These are phyloP conservation scores for Plebejus anna DNA, from an alignment of 2,888 invertebrate genomes.

Conservation along the genomic window DNA sequence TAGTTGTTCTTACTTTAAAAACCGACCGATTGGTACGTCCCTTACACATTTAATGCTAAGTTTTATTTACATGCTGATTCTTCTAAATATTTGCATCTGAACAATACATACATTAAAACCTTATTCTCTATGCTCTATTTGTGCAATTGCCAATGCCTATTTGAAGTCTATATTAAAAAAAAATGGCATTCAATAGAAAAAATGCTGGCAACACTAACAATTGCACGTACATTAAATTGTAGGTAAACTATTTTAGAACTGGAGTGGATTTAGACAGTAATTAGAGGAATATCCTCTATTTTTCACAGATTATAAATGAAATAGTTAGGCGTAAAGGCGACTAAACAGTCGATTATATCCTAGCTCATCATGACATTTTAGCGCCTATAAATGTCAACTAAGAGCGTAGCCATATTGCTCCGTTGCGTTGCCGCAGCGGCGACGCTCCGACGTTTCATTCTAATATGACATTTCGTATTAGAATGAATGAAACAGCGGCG, in stretches of 20 bases:
- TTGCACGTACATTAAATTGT: slow-evolving; percentile 69
- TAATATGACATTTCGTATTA: background rate
- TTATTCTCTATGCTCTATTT: slow-evolving; percentile 61
- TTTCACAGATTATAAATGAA: background rate
- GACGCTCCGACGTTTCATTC: background rate
- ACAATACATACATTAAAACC: slow-evolving; percentile 78
- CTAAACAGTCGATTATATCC: slow-evolving; percentile 65
- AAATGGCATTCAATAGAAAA: slow-evolving; percentile 49
- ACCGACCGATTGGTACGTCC: slow-evolving; percentile 59
- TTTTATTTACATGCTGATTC: slow-evolving; percentile 75
- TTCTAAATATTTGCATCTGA: slow-evolving; percentile 80
- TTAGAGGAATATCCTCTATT: slow-evolving; percentile 49
- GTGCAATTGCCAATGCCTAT: slow-evolving; percentile 67
- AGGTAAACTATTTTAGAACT: slow-evolving; percentile 61
- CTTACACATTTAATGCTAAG: slow-evolving; percentile 54
- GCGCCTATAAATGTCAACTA: slow-evolving; percentile 48
- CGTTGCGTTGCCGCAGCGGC: background rate
- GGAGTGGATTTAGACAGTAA: slow-evolving; percentile 75
- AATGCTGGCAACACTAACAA: slow-evolving; percentile 59
- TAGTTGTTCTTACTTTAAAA: slow-evolving; percentile 54
- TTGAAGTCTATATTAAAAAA: slow-evolving; percentile 35
- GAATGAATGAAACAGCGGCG: too few species aligned
- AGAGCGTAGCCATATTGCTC: background rate
- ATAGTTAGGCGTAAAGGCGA: slow-evolving; percentile 27
- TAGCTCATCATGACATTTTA: slow-evolving; percentile 70